A percentile compares a stretch with the other conserved stretches of the same genome.
Conservation (phyloP, 2,888 invertebrate genomes). For the Latrodectus elegans region DNA sequence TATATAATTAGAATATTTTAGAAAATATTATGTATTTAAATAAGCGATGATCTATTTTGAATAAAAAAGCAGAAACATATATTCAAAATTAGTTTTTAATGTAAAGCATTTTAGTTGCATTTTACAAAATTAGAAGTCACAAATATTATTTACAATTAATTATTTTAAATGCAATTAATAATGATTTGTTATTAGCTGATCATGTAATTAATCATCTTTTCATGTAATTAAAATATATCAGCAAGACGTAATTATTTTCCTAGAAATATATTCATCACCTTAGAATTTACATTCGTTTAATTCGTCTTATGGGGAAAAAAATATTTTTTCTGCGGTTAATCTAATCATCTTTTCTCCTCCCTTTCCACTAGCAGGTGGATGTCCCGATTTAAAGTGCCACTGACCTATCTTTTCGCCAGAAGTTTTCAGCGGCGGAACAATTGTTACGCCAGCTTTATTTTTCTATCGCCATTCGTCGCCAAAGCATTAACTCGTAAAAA, state of each 20-base stretch:
- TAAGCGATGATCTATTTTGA: too few relatives aligned
- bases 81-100: too few relatives aligned
- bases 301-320: background rate
- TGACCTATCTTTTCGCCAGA: conserved; percentile 28
- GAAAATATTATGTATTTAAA: too few relatives aligned
- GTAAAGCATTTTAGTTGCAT: too few relatives aligned
- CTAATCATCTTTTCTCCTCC: conserved; percentile 13
- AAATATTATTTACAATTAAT: too few relatives aligned
- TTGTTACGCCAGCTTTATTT: background rate
- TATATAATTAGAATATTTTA: too few relatives aligned
- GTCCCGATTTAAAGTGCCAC: conserved; percentile 27
- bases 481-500: background rate
- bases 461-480: background rate
- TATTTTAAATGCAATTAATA: too few relatives aligned
- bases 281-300: background rate
- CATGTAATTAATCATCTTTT: too few relatives aligned
- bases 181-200: too few relatives aligned
- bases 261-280: background rate
- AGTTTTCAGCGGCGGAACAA: background rate
- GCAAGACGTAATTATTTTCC: background rate
- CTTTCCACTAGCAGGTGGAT: conserved; percentile 16
- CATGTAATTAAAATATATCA: background rate
- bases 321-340: conserved; percentile 3
- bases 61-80: too few relatives aligned
- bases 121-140: too few relatives aligned